Evolutionary conservation across 2,888 invertebrate species (phyloP).

Genomic region (Hypena proboscidalis): DNA sequence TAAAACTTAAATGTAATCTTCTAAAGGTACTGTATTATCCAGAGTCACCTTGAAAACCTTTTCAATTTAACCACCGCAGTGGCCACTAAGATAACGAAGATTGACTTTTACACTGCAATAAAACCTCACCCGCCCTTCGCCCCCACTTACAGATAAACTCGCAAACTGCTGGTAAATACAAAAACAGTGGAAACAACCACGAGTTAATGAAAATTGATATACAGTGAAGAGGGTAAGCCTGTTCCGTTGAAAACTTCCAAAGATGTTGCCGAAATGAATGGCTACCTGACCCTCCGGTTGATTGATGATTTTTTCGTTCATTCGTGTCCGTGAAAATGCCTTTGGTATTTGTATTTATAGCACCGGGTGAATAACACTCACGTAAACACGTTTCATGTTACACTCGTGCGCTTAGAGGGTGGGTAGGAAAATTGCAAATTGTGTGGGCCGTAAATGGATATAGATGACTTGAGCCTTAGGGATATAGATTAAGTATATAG

Average conservation of each 20-base stretch:
- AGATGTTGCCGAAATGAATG: constrained; percentile 4
- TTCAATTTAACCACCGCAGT: constrained; percentile 46
- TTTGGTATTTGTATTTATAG: no score
- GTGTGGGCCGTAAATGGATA: no score
- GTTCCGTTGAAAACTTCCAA: neutral
- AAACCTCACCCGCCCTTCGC: constrained; percentile 41
- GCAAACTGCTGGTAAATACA: constrained; percentile 28
- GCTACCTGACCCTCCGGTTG: neutral
- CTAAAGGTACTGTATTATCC: no score
- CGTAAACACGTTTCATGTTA: no score
- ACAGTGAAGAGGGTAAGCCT: constrained; percentile 11
- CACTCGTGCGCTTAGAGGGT: no score
- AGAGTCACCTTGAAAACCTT: constrained; percentile 47
- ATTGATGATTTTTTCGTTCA: neutral
- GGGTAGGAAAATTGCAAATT: no score
- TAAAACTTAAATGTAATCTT: no score
- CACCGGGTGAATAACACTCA: no score
- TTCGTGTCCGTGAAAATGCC: neutral
- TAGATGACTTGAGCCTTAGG: no score
- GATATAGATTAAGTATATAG: no score
- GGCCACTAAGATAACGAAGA: constrained; percentile 56
- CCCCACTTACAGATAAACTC: constrained; percentile 33
- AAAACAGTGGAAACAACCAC: constrained; percentile 17
- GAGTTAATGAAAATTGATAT: constrained; percentile 39
- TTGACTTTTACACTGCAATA: constrained; percentile 60